Evolutionary conservation across 2,113 vertebrate genomes (phyloP), one percentile per base, ranked within the genome.

Genomic region (Apteryx mantelli): DNA sequence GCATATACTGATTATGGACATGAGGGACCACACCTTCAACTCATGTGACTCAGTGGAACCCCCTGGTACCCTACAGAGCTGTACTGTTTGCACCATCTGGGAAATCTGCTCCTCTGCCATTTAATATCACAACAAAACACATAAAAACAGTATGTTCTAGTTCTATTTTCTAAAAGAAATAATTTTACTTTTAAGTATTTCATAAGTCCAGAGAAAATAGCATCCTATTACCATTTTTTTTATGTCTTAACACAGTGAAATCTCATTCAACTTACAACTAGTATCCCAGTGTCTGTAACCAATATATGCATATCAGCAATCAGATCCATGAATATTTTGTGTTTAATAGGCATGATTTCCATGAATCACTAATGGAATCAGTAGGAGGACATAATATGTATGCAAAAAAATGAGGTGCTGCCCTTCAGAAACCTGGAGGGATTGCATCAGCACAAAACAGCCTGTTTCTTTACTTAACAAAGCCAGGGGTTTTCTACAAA

Each of bases 321-420:
- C 89, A 95, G 71, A 92, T 91, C 52, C 68, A 89, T 94, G 91
- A 91, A 95, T 91, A 93, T 89, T 92, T 91, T 95, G 42, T 3
- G 1, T 87, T 97, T 92, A 95, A 94, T 91, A 93, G 68, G 71
- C 78, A 63, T 89, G 79, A 96, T 93, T 95, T 95, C 61, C 70
- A 92, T 89, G 81, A 95, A 94, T 93, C 89, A 80, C 88, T 96
- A 95, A 94, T 70, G 36, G 88, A 92, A 93, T 89, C 81, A 92
- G 93, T 89, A 92, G 88, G 89, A 94, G 44, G 50, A 95, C 30
- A 60, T 88, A 89, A 94, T 89, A 85, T 7, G 12, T 77, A 89
- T 70, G 78, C 56, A 86, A 88, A 96, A 92, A 96, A 89, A 58
- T 48, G 60, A 94, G 86, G 71, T 89, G 88, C 52, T 93, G 76